Conservation (phyloP, 2,113 vertebrate species). For the Mus musculus region GRCm39 chr2:72123501-72124000, state of each 20-base stretch:
- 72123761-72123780: background rate
- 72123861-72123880: conserved; percentile 33
- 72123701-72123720: background rate
- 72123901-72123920: background rate
- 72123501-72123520: background rate
- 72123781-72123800: background rate
- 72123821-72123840: background rate
- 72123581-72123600: conserved; percentile 8
- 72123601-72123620: background rate
- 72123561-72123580: conserved; percentile 12
- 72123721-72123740: background rate
- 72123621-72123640: background rate
- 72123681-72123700: background rate
- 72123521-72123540: background rate
- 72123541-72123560: conserved; percentile 45
- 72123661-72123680: background rate
- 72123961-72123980: conserved; percentile 34
- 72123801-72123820: background rate
- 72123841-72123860: background rate
- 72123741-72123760: conserved; percentile 54
- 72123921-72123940: background rate
- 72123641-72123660: conserved; percentile 38
- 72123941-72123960: conserved; percentile 23
- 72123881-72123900: conserved; percentile 22
- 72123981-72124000: conserved; percentile 49